These are phyloP conservation scores for Danio jaintianensis DNA, from an alignment of 2,797 vertebrate genomes.

Conservation along the genomic window DNA sequence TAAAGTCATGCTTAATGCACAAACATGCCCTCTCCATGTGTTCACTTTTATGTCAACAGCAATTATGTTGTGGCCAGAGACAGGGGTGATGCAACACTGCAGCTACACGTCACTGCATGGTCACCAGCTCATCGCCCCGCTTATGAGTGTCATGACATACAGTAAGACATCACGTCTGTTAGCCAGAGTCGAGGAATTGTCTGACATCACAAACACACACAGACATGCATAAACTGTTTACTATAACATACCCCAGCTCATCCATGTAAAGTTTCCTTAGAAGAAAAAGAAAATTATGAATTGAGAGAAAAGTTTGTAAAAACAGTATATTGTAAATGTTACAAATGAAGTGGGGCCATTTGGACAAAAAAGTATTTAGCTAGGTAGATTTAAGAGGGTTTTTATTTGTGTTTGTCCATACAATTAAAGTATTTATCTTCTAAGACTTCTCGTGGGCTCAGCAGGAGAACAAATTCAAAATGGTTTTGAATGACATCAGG, in stretches of 20 bases:
- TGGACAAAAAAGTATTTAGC: no score
- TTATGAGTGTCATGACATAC: slow-evolving; percentile 29
- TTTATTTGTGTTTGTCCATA: background rate
- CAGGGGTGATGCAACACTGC: slow-evolving; percentile 10
- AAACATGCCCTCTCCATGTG: slow-evolving; percentile 33
- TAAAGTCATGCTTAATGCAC: slow-evolving; percentile 30
- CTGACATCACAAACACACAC: slow-evolving; percentile 40
- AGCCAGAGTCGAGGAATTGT: slow-evolving; percentile 39
- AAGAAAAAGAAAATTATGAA: slow-evolving; percentile 57
- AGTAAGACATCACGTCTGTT: slow-evolving; percentile 31
- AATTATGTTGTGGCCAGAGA: slow-evolving; percentile 13
- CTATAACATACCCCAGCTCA: slow-evolving; percentile 75
- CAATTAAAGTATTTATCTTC: background rate
- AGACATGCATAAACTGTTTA: slow-evolving; percentile 40
- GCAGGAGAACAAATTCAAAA: background rate
- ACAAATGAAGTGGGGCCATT: background rate
- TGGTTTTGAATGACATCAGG: background rate
- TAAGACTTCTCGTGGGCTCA: no score
- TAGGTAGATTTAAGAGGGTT: no score
- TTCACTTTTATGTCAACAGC: slow-evolving; percentile 40
- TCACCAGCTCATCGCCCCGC: slow-evolving; percentile 23
- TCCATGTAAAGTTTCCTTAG: slow-evolving; percentile 73
- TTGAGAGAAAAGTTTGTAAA: background rate
- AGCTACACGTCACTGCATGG: slow-evolving; percentile 16
- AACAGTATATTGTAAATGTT: background rate